phyloP scores from a whole-genome alignment of 2,888 invertebrate genomes.

The Ophion costatus region DNA sequence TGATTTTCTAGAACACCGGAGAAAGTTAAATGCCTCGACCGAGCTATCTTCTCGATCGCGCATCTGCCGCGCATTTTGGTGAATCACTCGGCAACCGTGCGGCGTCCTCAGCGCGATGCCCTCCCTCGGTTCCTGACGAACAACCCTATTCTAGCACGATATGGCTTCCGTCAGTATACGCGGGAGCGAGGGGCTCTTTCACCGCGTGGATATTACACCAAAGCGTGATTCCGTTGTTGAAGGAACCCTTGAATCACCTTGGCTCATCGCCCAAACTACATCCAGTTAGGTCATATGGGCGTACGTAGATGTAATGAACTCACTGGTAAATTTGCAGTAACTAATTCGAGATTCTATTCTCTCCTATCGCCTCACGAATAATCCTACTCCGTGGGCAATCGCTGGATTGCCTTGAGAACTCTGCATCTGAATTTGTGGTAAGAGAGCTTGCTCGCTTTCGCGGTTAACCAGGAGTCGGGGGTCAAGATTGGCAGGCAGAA shows the following conservation, averaged over 20 bases:
- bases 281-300: background rate
- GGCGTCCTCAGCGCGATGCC: slow-evolving; percentile 38
- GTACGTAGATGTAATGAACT: background rate
- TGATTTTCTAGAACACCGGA: slow-evolving; percentile 58
- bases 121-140: slow-evolving; percentile 61
- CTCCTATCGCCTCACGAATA: background rate
- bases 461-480: background rate
- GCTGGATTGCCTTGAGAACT: background rate
- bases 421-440: background rate
- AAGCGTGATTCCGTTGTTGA: slow-evolving; percentile 66
- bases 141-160: slow-evolving; percentile 74
- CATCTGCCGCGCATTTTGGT: slow-evolving; percentile 81
- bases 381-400: background rate
- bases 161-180: slow-evolving; percentile 77
- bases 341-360: slow-evolving; percentile 1
- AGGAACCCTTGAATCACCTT: slow-evolving; percentile 76
- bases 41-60: slow-evolving; percentile 81
- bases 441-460: background rate
- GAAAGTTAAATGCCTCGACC: slow-evolving; percentile 70
- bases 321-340: slow-evolving; percentile 20
- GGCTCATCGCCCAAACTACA: slow-evolving; percentile 62
- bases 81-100: slow-evolving; percentile 78
- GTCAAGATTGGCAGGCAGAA: background rate
- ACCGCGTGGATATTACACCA: slow-evolving; percentile 75
- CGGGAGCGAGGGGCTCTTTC: slow-evolving; percentile 75